phyloP scores from a whole-genome alignment of 2,797 vertebrate species.

The Alfaro cultratus region DNA sequence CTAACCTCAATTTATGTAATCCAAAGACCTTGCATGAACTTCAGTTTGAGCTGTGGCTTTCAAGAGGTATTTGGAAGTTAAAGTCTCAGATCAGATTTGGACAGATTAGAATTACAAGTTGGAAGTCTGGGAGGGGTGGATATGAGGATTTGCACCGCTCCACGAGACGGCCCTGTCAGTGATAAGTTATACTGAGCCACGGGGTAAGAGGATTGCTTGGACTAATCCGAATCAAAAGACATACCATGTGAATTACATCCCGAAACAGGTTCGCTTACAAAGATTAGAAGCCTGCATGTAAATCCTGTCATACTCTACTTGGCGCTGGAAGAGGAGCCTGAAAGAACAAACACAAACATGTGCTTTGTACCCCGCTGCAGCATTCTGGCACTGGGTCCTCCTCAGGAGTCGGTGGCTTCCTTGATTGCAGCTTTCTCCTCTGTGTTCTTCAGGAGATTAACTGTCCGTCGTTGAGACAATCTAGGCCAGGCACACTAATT shows the following conservation, averaged over 20 bases:
- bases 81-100: constrained; percentile 87
- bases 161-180: constrained; percentile 82
- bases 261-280: constrained; percentile 89
- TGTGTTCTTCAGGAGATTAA: constrained; percentile 65
- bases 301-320: constrained; percentile 85
- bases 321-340: constrained; percentile 76
- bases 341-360: constrained; percentile 83
- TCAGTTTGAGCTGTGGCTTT: constrained; percentile 78
- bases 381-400: constrained; percentile 58
- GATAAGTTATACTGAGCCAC: constrained; percentile 86
- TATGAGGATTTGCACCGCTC: constrained; percentile 85
- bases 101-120: constrained; percentile 87
- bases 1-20: constrained; percentile 80
- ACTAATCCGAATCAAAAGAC: constrained; percentile 91
- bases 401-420: constrained; percentile 47
- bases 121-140: constrained; percentile 85
- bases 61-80: constrained; percentile 85
- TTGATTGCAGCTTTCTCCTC: constrained; percentile 59
- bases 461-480: constrained; percentile 66
- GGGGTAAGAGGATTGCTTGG: constrained; percentile 84
- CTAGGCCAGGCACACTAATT: constrained; percentile 69
- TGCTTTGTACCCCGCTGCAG: constrained; percentile 64
- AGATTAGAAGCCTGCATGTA: constrained; percentile 85
- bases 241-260: constrained; percentile 92
- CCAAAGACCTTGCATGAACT: constrained; percentile 80